Evolutionary conservation across 2,888 invertebrate genomes (phyloP).

Genomic region (Agrochola litura): DNA sequence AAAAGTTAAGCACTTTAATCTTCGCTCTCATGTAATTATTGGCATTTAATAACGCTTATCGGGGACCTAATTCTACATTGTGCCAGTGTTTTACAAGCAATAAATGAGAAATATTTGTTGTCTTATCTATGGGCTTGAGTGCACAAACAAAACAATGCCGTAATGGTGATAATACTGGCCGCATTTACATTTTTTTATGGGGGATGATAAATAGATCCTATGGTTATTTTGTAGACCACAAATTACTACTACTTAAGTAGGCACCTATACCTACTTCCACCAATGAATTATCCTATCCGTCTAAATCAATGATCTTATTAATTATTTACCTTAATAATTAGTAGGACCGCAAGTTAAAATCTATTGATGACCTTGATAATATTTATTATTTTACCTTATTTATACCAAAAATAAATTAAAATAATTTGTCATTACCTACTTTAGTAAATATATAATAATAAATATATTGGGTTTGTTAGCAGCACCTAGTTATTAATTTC

Average conservation of each 20-base stretch:
- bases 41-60: slow-evolving; percentile 63
- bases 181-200: not conserved
- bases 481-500: not conserved
- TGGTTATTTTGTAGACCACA: not conserved
- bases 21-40: slow-evolving; percentile 29
- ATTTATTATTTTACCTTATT: not conserved
- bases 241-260: not conserved
- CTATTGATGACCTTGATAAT: not conserved
- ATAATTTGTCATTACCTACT: not conserved
- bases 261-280: not conserved
- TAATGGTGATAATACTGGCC: slow-evolving; percentile 11
- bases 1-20: slow-evolving; percentile 1
- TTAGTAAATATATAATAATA: not conserved
- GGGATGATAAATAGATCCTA: not conserved
- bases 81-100: slow-evolving; percentile 45
- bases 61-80: slow-evolving; percentile 57
- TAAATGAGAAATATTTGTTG: slow-evolving; percentile 37
- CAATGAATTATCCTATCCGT: not conserved
- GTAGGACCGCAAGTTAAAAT: not conserved
- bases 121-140: slow-evolving; percentile 47
- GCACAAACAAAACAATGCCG: slow-evolving; percentile 57
- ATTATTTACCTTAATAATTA: not conserved
- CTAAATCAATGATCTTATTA: not conserved
- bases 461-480: not conserved
- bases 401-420: not conserved